Base-by-base conservation (phyloP, 2,888 invertebrate genomes). In the Andrena flavipes region DNA sequence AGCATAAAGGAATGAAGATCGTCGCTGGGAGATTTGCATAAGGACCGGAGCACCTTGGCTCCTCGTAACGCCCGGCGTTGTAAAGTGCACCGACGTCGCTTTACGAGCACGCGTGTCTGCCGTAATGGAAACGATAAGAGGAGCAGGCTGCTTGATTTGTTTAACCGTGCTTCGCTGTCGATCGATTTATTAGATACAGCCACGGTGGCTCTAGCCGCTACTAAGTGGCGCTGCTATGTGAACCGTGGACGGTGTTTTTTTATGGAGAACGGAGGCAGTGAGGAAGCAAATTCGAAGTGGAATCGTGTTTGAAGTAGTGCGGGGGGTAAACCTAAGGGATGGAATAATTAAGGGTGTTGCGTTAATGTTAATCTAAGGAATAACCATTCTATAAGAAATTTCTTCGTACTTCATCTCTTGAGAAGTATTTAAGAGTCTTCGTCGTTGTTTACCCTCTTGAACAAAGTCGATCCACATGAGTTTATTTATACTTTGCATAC, bases 1-100 rank as follows among this genome's bases (percentile, higher is more conserved):
- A 20, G 56, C 59, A 64, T 59, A 60, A 72, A 75, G 76, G 76
- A 73, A 83, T 54, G 83, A 77, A 84, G 82, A 77, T 78, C 77
- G 77, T 68, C 49, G 54, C 54, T 33, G 65, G 26, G 48, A 72
- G 82, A 73, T 83, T 82, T 83, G 82, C 82, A 83, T 69, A 68
- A 70, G 69, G 56, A 64, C 56, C 64, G 20, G 56, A 29, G 54
- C 68, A 42, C 60, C 33, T 20, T 29, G 49, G 72, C 51, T 74
- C 54, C 82, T 70, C 62, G 73, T 68, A 71, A 74, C n/a, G 63
- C 49, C 62, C 48, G 51, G 33, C 68, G 68, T 65, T 65, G 68
- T 30, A 76, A 82, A 72, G 69, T 70, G 69, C 64, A 67, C 54
- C 67, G 56, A 20, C 54, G 49, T 33, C 54, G 71, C 42, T 80